Percentiles rank a stretch among this genome's conserved stretches.
These are phyloP conservation scores for Eilema depressum DNA, from an alignment of 2,888 invertebrate species.

Conservation along the genomic window DNA sequence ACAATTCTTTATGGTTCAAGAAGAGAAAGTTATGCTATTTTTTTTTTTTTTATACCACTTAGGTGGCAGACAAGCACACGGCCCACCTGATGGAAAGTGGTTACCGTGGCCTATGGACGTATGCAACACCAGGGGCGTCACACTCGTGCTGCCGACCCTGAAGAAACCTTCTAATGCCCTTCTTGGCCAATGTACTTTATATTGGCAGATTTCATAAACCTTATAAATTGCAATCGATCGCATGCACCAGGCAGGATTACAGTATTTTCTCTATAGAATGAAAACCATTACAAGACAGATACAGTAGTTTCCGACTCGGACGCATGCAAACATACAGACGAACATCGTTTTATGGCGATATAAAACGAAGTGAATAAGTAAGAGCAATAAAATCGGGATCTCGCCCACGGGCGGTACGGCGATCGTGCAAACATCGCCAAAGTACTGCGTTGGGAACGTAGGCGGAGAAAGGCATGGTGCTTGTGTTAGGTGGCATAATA, in stretches of 20 bases:
- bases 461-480: slow-evolving; percentile 55
- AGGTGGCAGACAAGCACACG: no score
- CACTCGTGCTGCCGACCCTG: no score
- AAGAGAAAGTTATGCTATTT: no score
- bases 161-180: no score
- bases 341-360: slow-evolving; percentile 54
- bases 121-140: no score
- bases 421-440: slow-evolving; percentile 74
- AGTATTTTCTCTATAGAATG: not conserved
- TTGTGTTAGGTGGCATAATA: slow-evolving; percentile 42
- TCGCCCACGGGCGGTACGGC: slow-evolving; percentile 74
- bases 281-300: slow-evolving; percentile 27
- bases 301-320: slow-evolving; percentile 25
- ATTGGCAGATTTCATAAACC: not conserved
- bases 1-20: no score
- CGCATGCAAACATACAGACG: slow-evolving; percentile 29
- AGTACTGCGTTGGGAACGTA: slow-evolving; percentile 62
- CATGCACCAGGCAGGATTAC: not conserved
- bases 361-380: slow-evolving; percentile 72
- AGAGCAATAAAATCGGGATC: slow-evolving; percentile 78
- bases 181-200: no score
- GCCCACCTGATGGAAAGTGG: no score
- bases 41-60: no score
- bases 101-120: no score
- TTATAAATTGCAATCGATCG: not conserved